Conservation (phyloP, 2,797 vertebrate genomes). For the Halcyon smyrnensis region DNA sequence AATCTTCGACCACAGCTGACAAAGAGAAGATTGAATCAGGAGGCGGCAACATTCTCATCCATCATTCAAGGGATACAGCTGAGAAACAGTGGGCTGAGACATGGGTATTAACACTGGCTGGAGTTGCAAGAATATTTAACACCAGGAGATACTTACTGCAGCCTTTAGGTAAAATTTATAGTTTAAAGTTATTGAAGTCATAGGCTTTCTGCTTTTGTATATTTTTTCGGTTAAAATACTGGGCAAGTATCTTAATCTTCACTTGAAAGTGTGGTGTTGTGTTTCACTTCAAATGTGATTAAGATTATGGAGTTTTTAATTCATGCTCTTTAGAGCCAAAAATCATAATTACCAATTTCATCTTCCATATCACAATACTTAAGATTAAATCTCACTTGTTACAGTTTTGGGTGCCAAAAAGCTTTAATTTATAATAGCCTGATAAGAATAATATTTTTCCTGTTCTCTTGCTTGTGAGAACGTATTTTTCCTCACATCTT, state of each 20-base stretch:
- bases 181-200: neutral
- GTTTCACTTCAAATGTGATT: neutral
- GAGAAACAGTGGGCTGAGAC: slow-evolving; percentile 99
- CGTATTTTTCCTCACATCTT: neutral
- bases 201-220: neutral
- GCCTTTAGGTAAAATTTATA: slow-evolving; percentile 85
- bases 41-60: slow-evolving; percentile 98
- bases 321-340: neutral
- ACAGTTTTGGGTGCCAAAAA: neutral
- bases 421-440: neutral
- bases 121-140: slow-evolving; percentile 98
- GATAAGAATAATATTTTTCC: neutral
- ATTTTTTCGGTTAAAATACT: neutral
- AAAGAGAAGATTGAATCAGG: slow-evolving; percentile 99
- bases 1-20: slow-evolving; percentile 95
- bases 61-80: slow-evolving; percentile 97
- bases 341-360: neutral
- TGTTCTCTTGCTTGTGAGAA: neutral
- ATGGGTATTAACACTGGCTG: slow-evolving; percentile 96
- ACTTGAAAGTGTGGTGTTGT: neutral
- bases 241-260: neutral
- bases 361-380: neutral
- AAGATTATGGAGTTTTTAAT: neutral
- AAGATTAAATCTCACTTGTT: neutral
- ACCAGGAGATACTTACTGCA: slow-evolving; percentile 94